Base-by-base conservation (phyloP, 2,797 vertebrate genomes). In the Anomalospiza imberbis region DNA sequence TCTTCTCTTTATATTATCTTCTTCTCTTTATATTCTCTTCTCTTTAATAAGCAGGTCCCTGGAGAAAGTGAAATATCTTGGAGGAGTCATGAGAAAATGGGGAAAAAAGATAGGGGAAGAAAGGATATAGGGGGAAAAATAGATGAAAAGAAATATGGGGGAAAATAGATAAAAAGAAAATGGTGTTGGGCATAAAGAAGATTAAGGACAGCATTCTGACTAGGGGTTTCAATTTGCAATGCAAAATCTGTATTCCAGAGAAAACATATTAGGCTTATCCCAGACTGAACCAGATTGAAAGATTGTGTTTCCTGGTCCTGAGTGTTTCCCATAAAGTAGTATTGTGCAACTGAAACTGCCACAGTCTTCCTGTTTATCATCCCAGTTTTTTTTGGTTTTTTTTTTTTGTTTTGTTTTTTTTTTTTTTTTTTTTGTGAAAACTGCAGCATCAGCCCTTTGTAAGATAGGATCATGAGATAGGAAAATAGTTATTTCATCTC, bases 401-500 rank as follows among this genome's bases (percentile, higher is more conserved):
- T n/a, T n/a, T n/a, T n/a, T n/a, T n/a, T n/a, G n/a, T n/a, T n/a
- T n/a, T n/a, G n/a, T n/a, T n/a, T n/a, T n/a, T n/a, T n/a, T n/a
- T n/a, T n/a, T n/a, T n/a, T n/a, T n/a, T n/a, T n/a, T n/a, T 67
- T 45, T 47, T 12, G 20, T 60, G 54, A 82, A 92, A 91, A 61
- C 8, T 75, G 74, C 60, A 55, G 10, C 54, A 82, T 68, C 75
- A 87, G 76, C 88, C 65, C 31, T 79, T 84, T 62, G 22, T 40
- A 77, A 83, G 89, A 93, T 13, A 70, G n/a, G 22, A 47, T 82
- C 70, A 44, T 31, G 14, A 79, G 66, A 89, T 73, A 53, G 36
- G 79, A 85, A 86, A 87, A 55, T 71, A 88, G n/a, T 83, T 84
- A 53, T 50, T 94, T 88, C 77, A 79, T 88, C 95, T 92, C 78